A percentile compares a stretch with the other conserved stretches of the same genome.
These are phyloP conservation scores for Trichacis sp. DNA, from an alignment of 2,888 invertebrate species.

Conservation along the genomic window DNA sequence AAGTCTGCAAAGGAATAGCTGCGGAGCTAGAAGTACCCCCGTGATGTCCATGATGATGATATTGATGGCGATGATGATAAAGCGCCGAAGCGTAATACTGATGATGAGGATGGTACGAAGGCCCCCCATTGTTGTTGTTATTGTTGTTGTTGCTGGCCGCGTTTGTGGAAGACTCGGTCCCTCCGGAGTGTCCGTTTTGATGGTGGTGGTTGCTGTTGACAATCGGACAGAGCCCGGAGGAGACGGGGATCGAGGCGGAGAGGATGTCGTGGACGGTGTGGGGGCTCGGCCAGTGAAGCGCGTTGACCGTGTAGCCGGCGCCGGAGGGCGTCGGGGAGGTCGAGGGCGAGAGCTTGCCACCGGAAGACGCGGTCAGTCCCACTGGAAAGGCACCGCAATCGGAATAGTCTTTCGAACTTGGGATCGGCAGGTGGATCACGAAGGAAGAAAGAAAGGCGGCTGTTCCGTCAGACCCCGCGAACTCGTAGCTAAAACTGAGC, in stretches of 20 bases:
- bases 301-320: constrained; percentile 71
- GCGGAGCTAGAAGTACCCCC: constrained; percentile 29
- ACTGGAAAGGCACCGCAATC: constrained; percentile 52
- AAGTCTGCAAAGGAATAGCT: constrained; percentile 48
- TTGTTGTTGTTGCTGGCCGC: constrained; percentile 34
- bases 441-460: constrained; percentile 51
- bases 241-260: constrained; percentile 49
- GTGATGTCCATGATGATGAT: constrained; percentile 44
- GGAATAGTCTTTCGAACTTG: constrained; percentile 48
- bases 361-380: constrained; percentile 62
- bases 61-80: constrained; percentile 64
- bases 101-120: constrained; percentile 59
- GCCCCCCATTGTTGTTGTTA: constrained; percentile 35
- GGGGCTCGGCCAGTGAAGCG: constrained; percentile 68
- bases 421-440: constrained; percentile 47
- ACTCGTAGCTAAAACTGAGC: constrained; percentile 52
- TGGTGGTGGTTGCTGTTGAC: constrained; percentile 53
- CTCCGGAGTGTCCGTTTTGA: constrained; percentile 30
- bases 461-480: constrained; percentile 54
- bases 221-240: constrained; percentile 50
- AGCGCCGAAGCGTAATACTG: constrained; percentile 66
- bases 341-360: constrained; percentile 61
- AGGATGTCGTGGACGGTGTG: constrained; percentile 66
- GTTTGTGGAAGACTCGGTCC: constrained; percentile 11
- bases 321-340: constrained; percentile 64